Evolutionary conservation across 1,140 invertebrate genomes (phyloP).

Genomic region (Magallana gigas): DNA sequence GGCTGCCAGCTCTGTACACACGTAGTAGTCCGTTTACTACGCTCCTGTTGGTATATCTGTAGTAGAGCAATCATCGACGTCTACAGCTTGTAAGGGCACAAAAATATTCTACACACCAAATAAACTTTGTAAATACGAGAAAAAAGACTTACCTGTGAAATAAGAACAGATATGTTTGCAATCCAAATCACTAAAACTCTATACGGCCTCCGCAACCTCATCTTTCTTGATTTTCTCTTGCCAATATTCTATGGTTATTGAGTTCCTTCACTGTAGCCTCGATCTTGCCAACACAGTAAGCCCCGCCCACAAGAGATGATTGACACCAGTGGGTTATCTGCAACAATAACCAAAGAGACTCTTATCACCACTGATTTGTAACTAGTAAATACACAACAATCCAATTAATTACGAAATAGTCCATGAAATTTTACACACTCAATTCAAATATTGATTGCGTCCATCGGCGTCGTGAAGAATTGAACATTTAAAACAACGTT

Average conservation of each 20-base stretch:
- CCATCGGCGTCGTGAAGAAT: neutral
- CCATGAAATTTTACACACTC: neutral
- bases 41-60: neutral
- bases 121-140: neutral
- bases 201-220: conserved; percentile 53
- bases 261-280: conserved; percentile 58
- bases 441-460: neutral
- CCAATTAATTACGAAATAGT: conserved; percentile 28
- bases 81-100: conserved; percentile 5
- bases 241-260: conserved; percentile 51
- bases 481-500: neutral
- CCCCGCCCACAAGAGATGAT: conserved; percentile 56
- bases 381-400: conserved; percentile 44
- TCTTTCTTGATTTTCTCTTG: conserved; percentile 57
- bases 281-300: conserved; percentile 52
- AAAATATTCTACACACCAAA: neutral
- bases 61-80: neutral
- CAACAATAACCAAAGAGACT: conserved; percentile 44
- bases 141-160: conserved; percentile 54
- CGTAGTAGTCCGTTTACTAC: conserved; percentile 2
- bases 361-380: conserved; percentile 48
- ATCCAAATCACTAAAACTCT: conserved; percentile 52
- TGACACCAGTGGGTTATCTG: conserved; percentile 53
- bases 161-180: conserved; percentile 46
- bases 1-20: neutral